Conservation (phyloP, 2,888 invertebrate genomes). For the Drosophila longiperda region DNA sequence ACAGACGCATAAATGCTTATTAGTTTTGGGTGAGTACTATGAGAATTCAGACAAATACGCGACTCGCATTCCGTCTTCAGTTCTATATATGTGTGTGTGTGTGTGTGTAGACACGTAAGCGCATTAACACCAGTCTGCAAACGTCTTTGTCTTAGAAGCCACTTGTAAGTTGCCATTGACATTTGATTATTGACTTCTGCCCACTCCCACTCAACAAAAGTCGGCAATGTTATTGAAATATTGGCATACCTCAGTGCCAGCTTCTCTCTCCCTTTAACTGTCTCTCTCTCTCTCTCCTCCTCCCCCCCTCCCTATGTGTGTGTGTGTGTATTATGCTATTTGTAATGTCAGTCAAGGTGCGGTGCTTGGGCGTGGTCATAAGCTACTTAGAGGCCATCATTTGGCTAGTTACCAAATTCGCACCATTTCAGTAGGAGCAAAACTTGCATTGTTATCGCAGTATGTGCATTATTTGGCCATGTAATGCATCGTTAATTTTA, state of each 20-base stretch:
- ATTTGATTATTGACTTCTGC: conserved; percentile 46
- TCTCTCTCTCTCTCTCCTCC: too few species aligned
- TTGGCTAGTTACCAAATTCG: conserved; percentile 6
- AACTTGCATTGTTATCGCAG: not conserved
- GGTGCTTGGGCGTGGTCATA: conserved; percentile 19
- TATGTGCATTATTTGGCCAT: not conserved
- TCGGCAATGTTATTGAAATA: conserved; percentile 47
- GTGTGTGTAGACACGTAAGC: conserved; percentile 27
- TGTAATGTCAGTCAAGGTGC: conserved; percentile 18
- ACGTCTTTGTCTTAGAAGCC: conserved; percentile 32
- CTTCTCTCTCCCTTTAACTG: too few species aligned
- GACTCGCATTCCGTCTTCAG: conserved; percentile 6
- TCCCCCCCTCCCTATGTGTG: not conserved
- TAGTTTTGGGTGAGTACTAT: conserved; percentile 69
- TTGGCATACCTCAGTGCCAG: too few species aligned
- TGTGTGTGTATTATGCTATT: conserved; percentile 3
- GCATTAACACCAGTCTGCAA: conserved; percentile 47
- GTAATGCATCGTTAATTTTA: not conserved
- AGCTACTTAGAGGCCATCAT: conserved; percentile 16
- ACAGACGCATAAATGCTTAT: conserved; percentile 62
- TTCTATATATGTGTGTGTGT: not conserved
- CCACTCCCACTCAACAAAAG: conserved; percentile 26
- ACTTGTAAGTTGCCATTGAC: conserved; percentile 52
- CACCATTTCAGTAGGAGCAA: not conserved
- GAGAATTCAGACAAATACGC: conserved; percentile 54